Evolutionary conservation across 2,888 invertebrate species (phyloP).

Genomic region (Andrena flavipes): DNA sequence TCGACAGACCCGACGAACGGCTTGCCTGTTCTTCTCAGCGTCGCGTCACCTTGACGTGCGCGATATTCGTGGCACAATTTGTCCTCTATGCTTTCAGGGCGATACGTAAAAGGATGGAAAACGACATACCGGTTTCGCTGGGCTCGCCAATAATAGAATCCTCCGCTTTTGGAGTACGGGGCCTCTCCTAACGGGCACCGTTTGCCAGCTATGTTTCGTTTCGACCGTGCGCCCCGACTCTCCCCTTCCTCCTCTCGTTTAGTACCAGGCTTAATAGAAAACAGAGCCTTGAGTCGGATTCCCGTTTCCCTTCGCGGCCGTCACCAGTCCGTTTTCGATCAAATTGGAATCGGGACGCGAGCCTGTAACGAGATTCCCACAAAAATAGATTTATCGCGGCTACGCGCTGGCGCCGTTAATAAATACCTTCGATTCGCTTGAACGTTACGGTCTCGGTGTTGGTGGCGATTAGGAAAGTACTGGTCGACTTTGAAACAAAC

Average conservation of each 20-base stretch:
- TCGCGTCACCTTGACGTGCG: slow-evolving; percentile 67
- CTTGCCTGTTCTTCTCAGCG: slow-evolving; percentile 42
- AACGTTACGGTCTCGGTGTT: slow-evolving; percentile 1
- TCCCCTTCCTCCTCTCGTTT: slow-evolving; percentile 11
- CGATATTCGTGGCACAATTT: slow-evolving; percentile 63
- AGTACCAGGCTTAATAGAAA: slow-evolving; percentile 46
- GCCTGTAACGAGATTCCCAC: slow-evolving; percentile 34
- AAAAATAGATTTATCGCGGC: slow-evolving; percentile 42
- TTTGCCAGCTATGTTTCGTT: slow-evolving; percentile 51
- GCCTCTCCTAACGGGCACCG: slow-evolving; percentile 61
- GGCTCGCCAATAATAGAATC: slow-evolving; percentile 75
- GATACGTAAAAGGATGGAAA: slow-evolving; percentile 75
- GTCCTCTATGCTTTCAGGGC: slow-evolving; percentile 63
- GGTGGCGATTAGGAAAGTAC: too few species aligned
- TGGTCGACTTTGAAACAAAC: too few species aligned
- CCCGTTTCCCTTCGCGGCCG: slow-evolving; percentile 27
- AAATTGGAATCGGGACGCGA: slow-evolving; percentile 43
- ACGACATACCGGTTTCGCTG: slow-evolving; percentile 70
- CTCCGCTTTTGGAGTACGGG: slow-evolving; percentile 75
- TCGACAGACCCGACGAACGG: slow-evolving; percentile 25
- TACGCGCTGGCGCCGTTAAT: slow-evolving; percentile 45
- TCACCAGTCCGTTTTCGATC: slow-evolving; percentile 32
- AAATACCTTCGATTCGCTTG: slow-evolving; percentile 29
- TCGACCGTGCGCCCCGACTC: slow-evolving; percentile 38
- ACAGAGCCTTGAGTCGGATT: slow-evolving; percentile 57